These are phyloP conservation scores for Salminus brasiliensis DNA, from an alignment of 2,113 vertebrate genomes.

Conservation along the genomic window DNA sequence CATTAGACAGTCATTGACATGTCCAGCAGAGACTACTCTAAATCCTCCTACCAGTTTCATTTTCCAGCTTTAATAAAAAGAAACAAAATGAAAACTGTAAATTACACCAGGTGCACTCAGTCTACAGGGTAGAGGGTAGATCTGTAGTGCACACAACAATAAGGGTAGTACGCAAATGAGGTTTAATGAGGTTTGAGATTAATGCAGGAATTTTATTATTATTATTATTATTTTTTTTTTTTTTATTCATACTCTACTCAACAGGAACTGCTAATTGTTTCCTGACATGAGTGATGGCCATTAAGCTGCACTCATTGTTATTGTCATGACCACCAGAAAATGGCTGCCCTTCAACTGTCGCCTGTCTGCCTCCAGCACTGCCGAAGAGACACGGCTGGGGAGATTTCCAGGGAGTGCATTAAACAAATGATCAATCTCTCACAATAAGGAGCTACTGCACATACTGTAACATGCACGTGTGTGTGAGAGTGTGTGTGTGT, in stretches of 20 bases:
- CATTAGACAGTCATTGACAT: too few relatives aligned
- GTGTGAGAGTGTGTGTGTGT: too few relatives aligned
- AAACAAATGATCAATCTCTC: slow-evolving; percentile 30
- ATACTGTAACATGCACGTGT: neutral
- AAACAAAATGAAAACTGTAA: slow-evolving; percentile 18
- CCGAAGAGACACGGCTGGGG: neutral
- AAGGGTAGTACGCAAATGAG: too few relatives aligned
- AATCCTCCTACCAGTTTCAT: slow-evolving; percentile 1
- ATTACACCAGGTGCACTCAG: neutral
- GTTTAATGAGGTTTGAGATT: too few relatives aligned
- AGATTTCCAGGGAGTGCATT: neutral
- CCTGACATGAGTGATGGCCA: slow-evolving; percentile 21
- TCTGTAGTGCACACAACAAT: too few relatives aligned
- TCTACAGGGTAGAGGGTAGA: neutral
- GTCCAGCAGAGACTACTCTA: slow-evolving; percentile 1
- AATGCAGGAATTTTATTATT: neutral
- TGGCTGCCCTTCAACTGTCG: slow-evolving; percentile 15
- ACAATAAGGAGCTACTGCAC: neutral
- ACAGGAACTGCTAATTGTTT: slow-evolving; percentile 9
- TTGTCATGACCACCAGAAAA: slow-evolving; percentile 26
- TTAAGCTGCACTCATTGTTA: slow-evolving; percentile 13
- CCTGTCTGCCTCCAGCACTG: slow-evolving; percentile 18
- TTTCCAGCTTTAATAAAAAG: neutral
- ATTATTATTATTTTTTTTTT: neutral
- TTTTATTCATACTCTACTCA: neutral